Percentiles rank a stretch among this genome's conserved stretches.
phyloP scores from a whole-genome alignment of 2,797 vertebrate genomes.

The Paramormyrops hopkinsi region DNA sequence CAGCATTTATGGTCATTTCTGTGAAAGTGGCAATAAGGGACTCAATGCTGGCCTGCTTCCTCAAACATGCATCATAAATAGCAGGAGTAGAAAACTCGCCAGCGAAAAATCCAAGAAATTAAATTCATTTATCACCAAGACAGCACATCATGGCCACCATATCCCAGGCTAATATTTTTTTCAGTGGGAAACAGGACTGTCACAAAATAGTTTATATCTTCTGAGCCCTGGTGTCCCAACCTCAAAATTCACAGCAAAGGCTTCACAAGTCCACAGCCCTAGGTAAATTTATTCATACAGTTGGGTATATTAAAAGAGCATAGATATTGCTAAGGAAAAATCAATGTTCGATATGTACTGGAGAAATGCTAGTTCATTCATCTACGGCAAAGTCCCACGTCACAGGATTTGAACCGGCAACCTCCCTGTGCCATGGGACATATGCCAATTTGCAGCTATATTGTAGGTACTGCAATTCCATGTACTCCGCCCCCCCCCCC shows the following conservation, averaged over 20 bases:
- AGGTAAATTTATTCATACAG: background rate
- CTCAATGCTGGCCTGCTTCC: background rate
- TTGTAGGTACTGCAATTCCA: background rate
- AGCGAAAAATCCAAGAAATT: constrained; percentile 18
- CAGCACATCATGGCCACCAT: background rate
- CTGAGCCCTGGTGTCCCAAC: background rate
- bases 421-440: background rate
- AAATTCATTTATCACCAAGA: constrained; percentile 18
- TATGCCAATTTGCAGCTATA: background rate
- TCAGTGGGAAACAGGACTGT: background rate
- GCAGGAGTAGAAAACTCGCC: background rate
- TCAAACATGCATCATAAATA: constrained; percentile 5
- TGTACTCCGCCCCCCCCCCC: background rate
- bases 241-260: background rate
- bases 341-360: background rate
- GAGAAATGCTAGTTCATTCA: background rate
- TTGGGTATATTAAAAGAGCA: background rate
- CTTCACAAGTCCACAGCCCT: background rate
- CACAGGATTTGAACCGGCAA: background rate
- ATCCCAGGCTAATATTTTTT: constrained; percentile 3
- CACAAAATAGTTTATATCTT: background rate
- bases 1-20: background rate
- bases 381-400: background rate
- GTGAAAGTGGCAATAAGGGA: background rate
- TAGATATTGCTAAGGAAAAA: background rate